Evolutionary conservation across 2,888 invertebrate species (phyloP).

Genomic region (Antheraea assamensis): DNA sequence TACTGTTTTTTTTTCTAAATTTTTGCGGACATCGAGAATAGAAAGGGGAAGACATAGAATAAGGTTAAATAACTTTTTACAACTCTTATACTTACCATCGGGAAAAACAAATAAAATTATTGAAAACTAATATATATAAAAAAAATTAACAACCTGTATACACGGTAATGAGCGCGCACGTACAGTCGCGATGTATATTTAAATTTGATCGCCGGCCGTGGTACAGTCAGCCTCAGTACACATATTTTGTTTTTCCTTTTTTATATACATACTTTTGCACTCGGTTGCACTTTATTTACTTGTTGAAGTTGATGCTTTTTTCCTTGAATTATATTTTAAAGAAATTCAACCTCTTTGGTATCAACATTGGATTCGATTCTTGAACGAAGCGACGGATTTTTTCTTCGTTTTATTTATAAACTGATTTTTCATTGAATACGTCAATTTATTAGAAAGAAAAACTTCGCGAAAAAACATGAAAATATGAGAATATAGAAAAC

Average conservation of each 20-base stretch:
- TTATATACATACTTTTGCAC: slow-evolving; percentile 10
- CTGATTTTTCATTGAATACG: no score
- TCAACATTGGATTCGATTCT: no score
- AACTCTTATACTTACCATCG: background rate
- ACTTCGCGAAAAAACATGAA: no score
- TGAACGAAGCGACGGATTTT: no score
- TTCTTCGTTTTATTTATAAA: no score
- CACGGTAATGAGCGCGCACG: slow-evolving; percentile 67
- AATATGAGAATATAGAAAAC: no score
- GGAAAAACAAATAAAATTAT: no score
- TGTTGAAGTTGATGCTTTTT: background rate
- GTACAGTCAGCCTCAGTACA: slow-evolving; percentile 16
- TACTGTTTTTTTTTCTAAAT: no score
- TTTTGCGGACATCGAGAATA: no score
- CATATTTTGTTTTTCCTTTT: slow-evolving; percentile 5
- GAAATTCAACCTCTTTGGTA: background rate
- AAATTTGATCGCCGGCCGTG: slow-evolving; percentile 57
- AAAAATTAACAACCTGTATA: slow-evolving; percentile 49
- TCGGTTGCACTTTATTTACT: slow-evolving; percentile 6
- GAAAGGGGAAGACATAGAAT: no score
- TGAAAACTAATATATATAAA: background rate
- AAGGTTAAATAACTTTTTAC: background rate
- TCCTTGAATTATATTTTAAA: background rate
- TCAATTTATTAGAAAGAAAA: no score
- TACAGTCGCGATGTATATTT: slow-evolving; percentile 72